Evolutionary conservation across 2,888 invertebrate species (phyloP).

Genomic region (Campaea margaritaria): DNA sequence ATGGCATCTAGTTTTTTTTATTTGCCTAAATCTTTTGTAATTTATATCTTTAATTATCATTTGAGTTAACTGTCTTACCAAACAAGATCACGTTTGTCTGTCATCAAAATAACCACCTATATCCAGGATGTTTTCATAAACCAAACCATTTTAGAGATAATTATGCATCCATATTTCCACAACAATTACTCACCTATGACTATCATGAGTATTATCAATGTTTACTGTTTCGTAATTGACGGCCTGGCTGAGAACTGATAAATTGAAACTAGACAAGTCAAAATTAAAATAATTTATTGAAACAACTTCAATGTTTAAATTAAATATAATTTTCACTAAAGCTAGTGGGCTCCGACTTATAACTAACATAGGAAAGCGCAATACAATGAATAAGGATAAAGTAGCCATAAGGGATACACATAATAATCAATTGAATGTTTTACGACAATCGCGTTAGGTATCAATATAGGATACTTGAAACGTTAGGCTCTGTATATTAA

Average conservation of each 20-base stretch:
- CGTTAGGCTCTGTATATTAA: too few species aligned
- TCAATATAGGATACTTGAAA: conserved; percentile 73
- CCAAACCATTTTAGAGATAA: too few species aligned
- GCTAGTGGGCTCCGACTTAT: conserved; percentile 75
- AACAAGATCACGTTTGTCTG: too few species aligned
- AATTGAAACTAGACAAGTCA: conserved; percentile 51
- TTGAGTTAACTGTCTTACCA: conserved; percentile 5
- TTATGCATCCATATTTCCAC: conserved; percentile 13
- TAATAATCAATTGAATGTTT: conserved; percentile 44
- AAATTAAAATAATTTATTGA: conserved; percentile 84
- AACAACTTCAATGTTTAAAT: conserved; percentile 81
- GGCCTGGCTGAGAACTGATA: conserved; percentile 15
- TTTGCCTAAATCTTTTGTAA: too few species aligned
- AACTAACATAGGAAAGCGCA: conserved; percentile 76
- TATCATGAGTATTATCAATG: conserved; percentile 31
- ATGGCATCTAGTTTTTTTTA: background rate
- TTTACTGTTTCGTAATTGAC: conserved; percentile 31
- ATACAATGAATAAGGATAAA: conserved; percentile 68
- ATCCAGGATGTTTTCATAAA: too few species aligned
- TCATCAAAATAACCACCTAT: too few species aligned
- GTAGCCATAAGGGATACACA: conserved; percentile 68
- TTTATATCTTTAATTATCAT: background rate
- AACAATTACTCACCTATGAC: conserved; percentile 22
- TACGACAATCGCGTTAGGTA: conserved; percentile 59
- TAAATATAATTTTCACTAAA: conserved; percentile 77